Evolutionary conservation across 2,113 vertebrate genomes (phyloP).

Genomic region (Capreolus pygargus): DNA sequence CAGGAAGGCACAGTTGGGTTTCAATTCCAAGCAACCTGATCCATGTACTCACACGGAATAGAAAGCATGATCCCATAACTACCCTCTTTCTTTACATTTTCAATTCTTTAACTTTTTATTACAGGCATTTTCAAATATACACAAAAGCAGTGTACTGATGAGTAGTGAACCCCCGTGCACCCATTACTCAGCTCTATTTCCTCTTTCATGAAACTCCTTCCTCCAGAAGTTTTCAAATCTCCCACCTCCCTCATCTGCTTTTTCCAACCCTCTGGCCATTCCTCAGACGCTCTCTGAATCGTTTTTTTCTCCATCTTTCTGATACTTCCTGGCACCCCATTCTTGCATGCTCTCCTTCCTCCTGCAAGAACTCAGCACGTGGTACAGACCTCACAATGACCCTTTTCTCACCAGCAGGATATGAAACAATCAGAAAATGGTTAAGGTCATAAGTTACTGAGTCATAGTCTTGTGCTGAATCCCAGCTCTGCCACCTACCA

Average conservation of each 20-base stretch:
- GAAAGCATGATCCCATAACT: background rate
- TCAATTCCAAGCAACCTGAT: background rate
- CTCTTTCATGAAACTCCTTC: background rate
- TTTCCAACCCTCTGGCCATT: background rate
- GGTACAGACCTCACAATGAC: background rate
- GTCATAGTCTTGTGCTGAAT: background rate
- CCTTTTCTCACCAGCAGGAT: background rate
- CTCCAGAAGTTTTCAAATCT: background rate
- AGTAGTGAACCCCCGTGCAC: background rate
- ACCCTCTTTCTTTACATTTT: background rate
- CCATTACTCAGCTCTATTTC: background rate
- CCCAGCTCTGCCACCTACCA: background rate
- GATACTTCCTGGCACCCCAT: background rate
- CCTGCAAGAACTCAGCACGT: background rate
- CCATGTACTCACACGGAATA: background rate
- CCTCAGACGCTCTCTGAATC: background rate
- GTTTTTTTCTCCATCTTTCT: background rate
- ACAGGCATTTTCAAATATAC: background rate
- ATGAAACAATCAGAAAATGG: background rate
- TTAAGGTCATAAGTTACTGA: background rate
- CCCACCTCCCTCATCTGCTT: background rate
- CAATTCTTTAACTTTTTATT: background rate
- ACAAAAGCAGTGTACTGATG: background rate
- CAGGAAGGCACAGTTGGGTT: background rate
- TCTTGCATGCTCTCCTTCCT: background rate